Base-by-base conservation (phyloP, 92 coral and sea anemone species). In the Bergia puertoricense region DNA sequence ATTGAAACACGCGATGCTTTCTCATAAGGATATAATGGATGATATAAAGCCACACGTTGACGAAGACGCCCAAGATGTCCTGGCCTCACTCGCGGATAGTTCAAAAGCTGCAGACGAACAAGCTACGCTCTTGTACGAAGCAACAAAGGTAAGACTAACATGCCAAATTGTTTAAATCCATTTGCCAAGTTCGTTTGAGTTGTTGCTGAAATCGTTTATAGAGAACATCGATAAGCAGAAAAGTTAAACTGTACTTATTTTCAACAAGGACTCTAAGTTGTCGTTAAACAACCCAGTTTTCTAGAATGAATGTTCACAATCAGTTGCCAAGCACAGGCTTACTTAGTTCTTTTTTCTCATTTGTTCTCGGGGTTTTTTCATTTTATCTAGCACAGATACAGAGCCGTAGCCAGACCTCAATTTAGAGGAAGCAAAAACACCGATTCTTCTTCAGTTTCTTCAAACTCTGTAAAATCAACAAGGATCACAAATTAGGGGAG, bases 11-110 rank as follows among this genome's bases (percentile, higher is more conserved):
- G 15, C 36, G 48, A 57, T 38, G 1, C 56, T 86, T 50, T 86
- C 50, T 76, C 71, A 9, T 41, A 73, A 96, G 99, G 97, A 96
- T 78, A 87, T 95, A 76, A 90, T 95, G 93, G 99, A 95, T 44
- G 98, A 92, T 56, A 81, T 96, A 2, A 93, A 91, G 65, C 88
- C 96, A 11, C 81, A 81, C 75, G 88, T 96, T 18, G 98, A 95
- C 77, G 98, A 96, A 41, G 99, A 92, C 10, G 80, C 89, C 44
- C 94, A 92, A 73, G 86, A 86, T n/a, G 91, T 92, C 6, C 82
- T 96, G 48, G 89, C 90, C 46, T 87, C 94, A 41, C 91, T 95
- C 8, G 85, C 90, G 22, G 87, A 84, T 56, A 84, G 67, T 57
- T 91, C 94, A 42, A 91, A 93, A n/a, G 90, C 91, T 23, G 96